These are phyloP conservation scores for Sphaeridia pumilis DNA, from an alignment of 2,888 invertebrate species.

Conservation along the genomic window DNA sequence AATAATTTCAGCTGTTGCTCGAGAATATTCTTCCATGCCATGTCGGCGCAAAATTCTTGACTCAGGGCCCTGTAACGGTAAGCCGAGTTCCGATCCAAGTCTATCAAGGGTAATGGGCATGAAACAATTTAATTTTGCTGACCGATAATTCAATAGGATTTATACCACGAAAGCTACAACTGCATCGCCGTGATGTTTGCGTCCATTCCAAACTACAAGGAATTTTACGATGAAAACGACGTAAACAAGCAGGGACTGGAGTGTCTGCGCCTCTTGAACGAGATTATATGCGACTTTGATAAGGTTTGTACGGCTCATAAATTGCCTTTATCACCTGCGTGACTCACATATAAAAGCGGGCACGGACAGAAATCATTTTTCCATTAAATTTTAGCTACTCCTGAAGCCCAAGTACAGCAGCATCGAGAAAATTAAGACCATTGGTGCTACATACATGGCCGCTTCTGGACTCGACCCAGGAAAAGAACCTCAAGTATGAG, in stretches of 20 bases:
- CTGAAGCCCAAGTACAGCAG: slow-evolving; percentile 87
- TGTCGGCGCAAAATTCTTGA: slow-evolving; percentile 86
- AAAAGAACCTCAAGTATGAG: slow-evolving; percentile 32
- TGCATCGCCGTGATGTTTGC: slow-evolving; percentile 97
- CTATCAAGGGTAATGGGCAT: neutral
- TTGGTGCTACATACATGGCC: slow-evolving; percentile 96
- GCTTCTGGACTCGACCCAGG: slow-evolving; percentile 58
- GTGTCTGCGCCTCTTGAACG: slow-evolving; percentile 83
- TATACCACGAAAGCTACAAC: slow-evolving; percentile 88
- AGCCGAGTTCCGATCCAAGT: neutral
- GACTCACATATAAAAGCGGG: too few species aligned
- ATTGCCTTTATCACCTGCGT: too few species aligned
- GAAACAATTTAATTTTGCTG: too few species aligned
- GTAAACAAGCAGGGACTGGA: slow-evolving; percentile 92
- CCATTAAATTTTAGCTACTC: slow-evolving; percentile 53
- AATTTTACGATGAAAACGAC: slow-evolving; percentile 93
- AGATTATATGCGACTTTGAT: slow-evolving; percentile 97
- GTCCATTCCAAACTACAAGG: slow-evolving; percentile 94
- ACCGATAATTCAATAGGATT: slow-evolving; percentile 47
- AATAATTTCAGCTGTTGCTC: slow-evolving; percentile 44
- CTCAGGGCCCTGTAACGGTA: slow-evolving; percentile 50
- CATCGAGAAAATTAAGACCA: slow-evolving; percentile 97
- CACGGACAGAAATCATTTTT: slow-evolving; percentile 2
- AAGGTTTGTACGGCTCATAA: too few species aligned
- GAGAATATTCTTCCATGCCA: slow-evolving; percentile 95